These are phyloP conservation scores for Philopotamus ludificatus DNA, from an alignment of 1,140 invertebrate genomes.

Conservation along the genomic window DNA sequence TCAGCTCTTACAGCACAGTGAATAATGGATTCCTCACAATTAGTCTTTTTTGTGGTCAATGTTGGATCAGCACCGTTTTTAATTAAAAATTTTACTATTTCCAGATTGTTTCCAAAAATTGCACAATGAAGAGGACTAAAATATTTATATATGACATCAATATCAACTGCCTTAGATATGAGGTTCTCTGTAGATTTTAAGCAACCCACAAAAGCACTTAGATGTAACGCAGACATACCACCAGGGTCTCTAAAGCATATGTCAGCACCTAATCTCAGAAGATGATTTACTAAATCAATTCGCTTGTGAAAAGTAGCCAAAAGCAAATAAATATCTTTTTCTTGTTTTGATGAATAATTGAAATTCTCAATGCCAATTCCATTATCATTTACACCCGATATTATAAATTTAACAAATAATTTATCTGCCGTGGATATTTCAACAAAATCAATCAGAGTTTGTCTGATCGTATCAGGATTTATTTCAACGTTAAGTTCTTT, in stretches of 20 bases:
- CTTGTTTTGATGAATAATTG: slow-evolving; percentile 58
- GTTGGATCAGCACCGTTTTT: slow-evolving; percentile 64
- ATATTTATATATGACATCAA: slow-evolving; percentile 65
- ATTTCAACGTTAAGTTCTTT: slow-evolving; percentile 71
- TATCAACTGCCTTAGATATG: slow-evolving; percentile 64
- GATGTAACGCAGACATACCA: slow-evolving; percentile 69
- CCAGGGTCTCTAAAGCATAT: slow-evolving; percentile 66
- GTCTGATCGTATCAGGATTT: slow-evolving; percentile 68
- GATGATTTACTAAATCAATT: slow-evolving; percentile 60
- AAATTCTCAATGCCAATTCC: slow-evolving; percentile 56
- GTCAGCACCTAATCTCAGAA: slow-evolving; percentile 67
- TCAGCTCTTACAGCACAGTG: slow-evolving; percentile 75
- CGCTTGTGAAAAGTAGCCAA: slow-evolving; percentile 70
- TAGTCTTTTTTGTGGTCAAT: slow-evolving; percentile 58
- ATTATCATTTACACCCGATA: slow-evolving; percentile 59
- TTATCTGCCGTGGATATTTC: slow-evolving; percentile 63
- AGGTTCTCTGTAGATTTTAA: slow-evolving; percentile 66
- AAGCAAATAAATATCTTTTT: slow-evolving; percentile 67
- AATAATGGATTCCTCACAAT: slow-evolving; percentile 70
- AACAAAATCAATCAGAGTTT: slow-evolving; percentile 71
- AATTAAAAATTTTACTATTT: slow-evolving; percentile 69
- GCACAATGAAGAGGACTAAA: slow-evolving; percentile 78
- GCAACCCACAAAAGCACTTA: slow-evolving; percentile 75
- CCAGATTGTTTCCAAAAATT: slow-evolving; percentile 73
- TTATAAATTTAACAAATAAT: slow-evolving; percentile 68